A percentile compares a stretch with the other conserved stretches of the same genome.
These are phyloP conservation scores for Acleris laterana DNA, from an alignment of 2,888 invertebrate species.

Conservation along the genomic window DNA sequence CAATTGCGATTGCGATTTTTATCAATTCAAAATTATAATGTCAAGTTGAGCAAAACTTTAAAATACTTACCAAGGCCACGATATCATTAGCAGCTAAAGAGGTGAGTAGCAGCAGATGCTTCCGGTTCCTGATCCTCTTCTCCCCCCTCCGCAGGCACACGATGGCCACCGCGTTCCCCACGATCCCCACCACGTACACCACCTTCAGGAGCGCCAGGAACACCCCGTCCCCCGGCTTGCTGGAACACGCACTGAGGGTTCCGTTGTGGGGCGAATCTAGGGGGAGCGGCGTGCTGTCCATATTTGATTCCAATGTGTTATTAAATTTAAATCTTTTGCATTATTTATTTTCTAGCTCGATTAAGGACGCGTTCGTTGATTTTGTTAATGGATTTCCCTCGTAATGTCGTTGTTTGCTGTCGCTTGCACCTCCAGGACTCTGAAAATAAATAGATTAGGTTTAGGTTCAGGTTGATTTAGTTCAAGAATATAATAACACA, in stretches of 20 bases:
- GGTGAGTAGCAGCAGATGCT: conserved; percentile 91
- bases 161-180: conserved; percentile 91
- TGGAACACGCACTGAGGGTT: conserved; percentile 26
- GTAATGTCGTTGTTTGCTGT: background rate
- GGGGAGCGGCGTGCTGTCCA: background rate
- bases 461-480: too few relatives aligned
- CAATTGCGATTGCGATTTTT: too few relatives aligned
- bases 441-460: conserved; percentile 3
- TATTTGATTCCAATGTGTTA: background rate
- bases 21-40: too few relatives aligned
- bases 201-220: conserved; percentile 73
- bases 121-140: conserved; percentile 89
- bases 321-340: background rate
- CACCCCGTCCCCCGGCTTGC: conserved; percentile 38
- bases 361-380: background rate
- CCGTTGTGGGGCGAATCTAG: conserved; percentile 29
- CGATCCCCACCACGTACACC: conserved; percentile 87
- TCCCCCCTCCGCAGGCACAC: conserved; percentile 88
- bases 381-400: background rate
- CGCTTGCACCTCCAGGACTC: conserved; percentile 5
- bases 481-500: too few relatives aligned
- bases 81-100: conserved; percentile 92
- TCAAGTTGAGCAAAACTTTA: background rate
- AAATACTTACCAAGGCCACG: conserved; percentile 84
- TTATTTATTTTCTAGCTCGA: background rate